Conservation (phyloP, 1,140 invertebrate species). For the Medauroidea extradentata region DNA sequence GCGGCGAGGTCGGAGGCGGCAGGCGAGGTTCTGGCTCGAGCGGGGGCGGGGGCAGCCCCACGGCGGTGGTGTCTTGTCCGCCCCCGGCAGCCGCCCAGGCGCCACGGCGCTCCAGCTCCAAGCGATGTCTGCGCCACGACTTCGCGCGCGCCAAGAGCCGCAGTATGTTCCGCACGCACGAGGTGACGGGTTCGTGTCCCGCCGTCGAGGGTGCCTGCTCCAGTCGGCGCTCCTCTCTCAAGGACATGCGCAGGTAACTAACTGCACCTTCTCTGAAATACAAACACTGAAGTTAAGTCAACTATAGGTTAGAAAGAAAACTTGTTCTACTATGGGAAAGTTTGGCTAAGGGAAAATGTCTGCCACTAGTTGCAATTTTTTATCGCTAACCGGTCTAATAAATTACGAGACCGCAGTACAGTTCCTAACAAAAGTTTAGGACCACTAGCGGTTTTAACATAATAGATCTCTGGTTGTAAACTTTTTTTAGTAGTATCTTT, state of each 20-base stretch:
- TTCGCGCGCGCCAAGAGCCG: slow-evolving; percentile 48
- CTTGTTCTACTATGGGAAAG: no score
- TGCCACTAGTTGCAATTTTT: no score
- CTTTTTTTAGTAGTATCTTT: no score
- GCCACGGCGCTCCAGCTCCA: slow-evolving; percentile 43
- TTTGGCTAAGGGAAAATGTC: no score
- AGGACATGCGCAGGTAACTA: slow-evolving; percentile 45
- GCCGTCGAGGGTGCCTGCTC: slow-evolving; percentile 28
- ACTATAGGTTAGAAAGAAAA: no score
- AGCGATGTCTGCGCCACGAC: slow-evolving; percentile 48
- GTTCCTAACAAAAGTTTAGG: no score
- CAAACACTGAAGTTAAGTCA: no score
- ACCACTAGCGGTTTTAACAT: no score
- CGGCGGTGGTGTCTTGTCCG: not conserved
- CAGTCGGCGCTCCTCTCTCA: slow-evolving; percentile 39
- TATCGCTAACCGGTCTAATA: no score
- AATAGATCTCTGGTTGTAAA: no score
- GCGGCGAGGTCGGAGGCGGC: slow-evolving; percentile 2
- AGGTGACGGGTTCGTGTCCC: slow-evolving; percentile 19
- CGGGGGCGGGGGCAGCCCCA: not conserved
- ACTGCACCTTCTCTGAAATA: no score
- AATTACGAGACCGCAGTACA: no score
- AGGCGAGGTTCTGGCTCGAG: not conserved
- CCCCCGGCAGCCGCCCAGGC: not conserved
- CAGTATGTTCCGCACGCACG: slow-evolving; percentile 46